Evolutionary conservation across 2,888 invertebrate genomes (phyloP), one percentile per base, ranked within the genome.

Genomic region (Pachliopta kotzebuea): DNA sequence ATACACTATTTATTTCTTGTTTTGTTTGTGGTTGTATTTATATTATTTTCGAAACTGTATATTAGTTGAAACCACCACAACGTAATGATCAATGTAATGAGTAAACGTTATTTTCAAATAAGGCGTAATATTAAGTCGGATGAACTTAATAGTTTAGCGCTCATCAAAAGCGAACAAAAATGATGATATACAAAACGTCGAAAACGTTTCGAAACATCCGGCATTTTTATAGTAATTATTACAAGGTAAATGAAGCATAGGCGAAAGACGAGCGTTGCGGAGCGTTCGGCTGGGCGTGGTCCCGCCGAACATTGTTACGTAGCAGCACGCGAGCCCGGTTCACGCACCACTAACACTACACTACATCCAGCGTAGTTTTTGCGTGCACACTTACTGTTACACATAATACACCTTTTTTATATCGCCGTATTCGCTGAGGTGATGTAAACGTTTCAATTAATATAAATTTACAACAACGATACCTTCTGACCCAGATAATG

Each of bases 241-340:
- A 65, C 61, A 58, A 57, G 65, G 58, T 65, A 65, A 65, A 55
- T 58, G 65, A 62, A 42, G 65, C 60, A 58, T 58, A 9, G 50
- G 58, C 54, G 55, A 65, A 65, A 58, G 58, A 65, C 31, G 62
- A 57, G 52, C 57, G 42, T 53, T 45, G 56, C 60, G 60, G 56
- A 50, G 60, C 18, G 29, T 63, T 58, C 65, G 14, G 58, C 58
- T 26, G 31, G 58, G 61, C 50, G 61, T 14, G n/a, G n/a, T n/a
- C n/a, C n/a, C 45, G 60, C 50, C n/a, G 53, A 53, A 11, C 49
- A 45, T 58, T 53, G 54, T 65, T 65, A 65, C 62, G 65, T 55
- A 50, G 31, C 49, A 11, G 29, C 65, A 65, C 65, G 62, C 37
- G 37, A 37, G 37, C 61, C 55, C 49, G 18, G 24, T 61, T 65